Base-by-base conservation (phyloP, 2,113 vertebrate species). In the Benitochromis conjunctus region DNA sequence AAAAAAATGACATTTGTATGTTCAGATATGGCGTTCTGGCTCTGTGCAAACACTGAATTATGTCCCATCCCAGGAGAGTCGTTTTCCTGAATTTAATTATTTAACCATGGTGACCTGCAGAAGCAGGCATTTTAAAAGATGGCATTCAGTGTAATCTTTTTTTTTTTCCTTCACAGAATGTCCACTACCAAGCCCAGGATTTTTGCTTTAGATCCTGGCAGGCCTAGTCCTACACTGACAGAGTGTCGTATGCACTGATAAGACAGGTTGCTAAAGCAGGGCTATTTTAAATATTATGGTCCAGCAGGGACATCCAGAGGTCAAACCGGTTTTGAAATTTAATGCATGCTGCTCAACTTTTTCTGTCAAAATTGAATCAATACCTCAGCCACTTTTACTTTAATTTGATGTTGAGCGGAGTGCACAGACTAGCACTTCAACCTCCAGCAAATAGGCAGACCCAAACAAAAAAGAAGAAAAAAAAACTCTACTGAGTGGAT, bases 401-500 rank as follows among this genome's bases (percentile, higher is more conserved):
- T 93, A 89, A 92, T 91, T 87, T 91, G 86, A 90, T 85, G 87
- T 83, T 74, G 87, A 87, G 91, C 56, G 62, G 79, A 90, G 82
- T 89, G 82, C 88, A 86, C 76, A 60, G 82, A 79, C 80, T 64
- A 82, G 56, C 71, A 34, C 82, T 87, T 54, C 85, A 83, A 64
- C 82, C 84, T 86, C 31, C 84, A 57, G 81, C 84, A 89, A 66
- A 88, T 76, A 11, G 10, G 79, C 62, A 57, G 71, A 60, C 7
- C 5, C 38, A 26, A 43, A 43, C 38, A 9, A 46, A 71, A 71
- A 71, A 46, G 13, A 3, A 6, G 10, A 41, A 31, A 64, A 80
- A 29, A 36, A 29, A 77, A 58, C 34, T 12, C 41, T 21, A 21
- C 29, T 31, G 46, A 86, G 81, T 83, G 89, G 89, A 89, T 84